Evolutionary conservation across 2,797 vertebrate genomes (phyloP).

Genomic region (Notamacropus eugenii): DNA sequence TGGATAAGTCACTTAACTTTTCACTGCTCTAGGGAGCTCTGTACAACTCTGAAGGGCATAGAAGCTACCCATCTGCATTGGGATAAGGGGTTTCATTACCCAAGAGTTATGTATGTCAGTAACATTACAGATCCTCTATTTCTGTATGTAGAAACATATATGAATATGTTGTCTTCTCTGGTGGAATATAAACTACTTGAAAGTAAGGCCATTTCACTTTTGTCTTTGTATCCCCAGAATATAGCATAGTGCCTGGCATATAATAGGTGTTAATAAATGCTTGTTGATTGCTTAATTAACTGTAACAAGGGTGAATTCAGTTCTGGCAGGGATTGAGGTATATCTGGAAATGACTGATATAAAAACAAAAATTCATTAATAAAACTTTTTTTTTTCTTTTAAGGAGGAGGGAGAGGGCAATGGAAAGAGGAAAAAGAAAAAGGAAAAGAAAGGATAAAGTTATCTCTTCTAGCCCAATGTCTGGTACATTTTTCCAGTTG

Average conservation of each 20-base stretch:
- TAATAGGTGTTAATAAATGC: background rate
- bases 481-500: background rate
- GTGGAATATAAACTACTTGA: background rate
- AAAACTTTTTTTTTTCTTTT: background rate
- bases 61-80: background rate
- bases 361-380: background rate
- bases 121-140: background rate
- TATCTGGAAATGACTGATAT: background rate
- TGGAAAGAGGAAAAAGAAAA: background rate
- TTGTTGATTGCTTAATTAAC: background rate
- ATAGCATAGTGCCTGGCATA: background rate
- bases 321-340: background rate
- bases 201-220: background rate
- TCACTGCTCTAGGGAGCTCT: background rate
- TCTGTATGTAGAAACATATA: background rate
- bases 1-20: background rate
- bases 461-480: background rate
- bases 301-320: background rate
- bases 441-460: background rate
- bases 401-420: background rate
- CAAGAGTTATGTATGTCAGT: background rate
- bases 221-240: background rate
- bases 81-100: background rate
- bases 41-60: background rate
- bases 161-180: background rate